Evolutionary conservation across 2,797 vertebrate species (phyloP), one percentile per base, ranked within the genome.

Genomic region (Lepidocolaptes lacrymiger): DNA sequence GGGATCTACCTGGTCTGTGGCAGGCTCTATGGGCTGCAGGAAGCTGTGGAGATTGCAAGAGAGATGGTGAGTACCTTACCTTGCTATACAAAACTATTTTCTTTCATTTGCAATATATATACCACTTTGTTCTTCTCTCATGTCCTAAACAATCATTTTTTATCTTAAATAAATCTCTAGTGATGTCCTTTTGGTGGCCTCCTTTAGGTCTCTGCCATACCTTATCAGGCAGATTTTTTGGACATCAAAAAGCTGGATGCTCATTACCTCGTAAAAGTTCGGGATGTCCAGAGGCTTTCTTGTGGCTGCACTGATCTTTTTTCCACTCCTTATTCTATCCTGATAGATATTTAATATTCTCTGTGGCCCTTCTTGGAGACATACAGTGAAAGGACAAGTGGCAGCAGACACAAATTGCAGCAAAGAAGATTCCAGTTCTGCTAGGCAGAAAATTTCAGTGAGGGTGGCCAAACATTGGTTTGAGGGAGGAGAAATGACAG

Each of bases 1-100:
- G 99, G 99, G 73, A 98, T 99, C 97, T 99, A 99, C 98, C 98
- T 99, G 94, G 99, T 99, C 97, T 99, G 99, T 80, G 99, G 99
- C 97, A 98, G 98, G 96, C 98, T 99, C 91, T 99, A 99, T n/a
- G 99, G 99, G 97, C 98, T 99, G 96, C 99, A 99, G 96, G 99
- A 99, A 98, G 99, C 99, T 97, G 98, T 99, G 97, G 99, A 99
- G 98, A 99, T 99, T 85, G 99, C 99, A 92, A 99, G 98, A 98
- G 99, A 99, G 96, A 99, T 98, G 93, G 99, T 99, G 97, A 99
- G 99, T 98, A 93, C 52, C 19, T 71, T 73, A 80, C 54, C 14
- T 76, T 79, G 28, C 37, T 94, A 6, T 76, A 32, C 20, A 39
- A 36, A 80, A 68, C 67, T 1, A 27, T 21, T 84, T 52, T 64